phyloP scores from a whole-genome alignment of 2,797 vertebrate genomes.

The Oryzias dopingdopingensis region DNA sequence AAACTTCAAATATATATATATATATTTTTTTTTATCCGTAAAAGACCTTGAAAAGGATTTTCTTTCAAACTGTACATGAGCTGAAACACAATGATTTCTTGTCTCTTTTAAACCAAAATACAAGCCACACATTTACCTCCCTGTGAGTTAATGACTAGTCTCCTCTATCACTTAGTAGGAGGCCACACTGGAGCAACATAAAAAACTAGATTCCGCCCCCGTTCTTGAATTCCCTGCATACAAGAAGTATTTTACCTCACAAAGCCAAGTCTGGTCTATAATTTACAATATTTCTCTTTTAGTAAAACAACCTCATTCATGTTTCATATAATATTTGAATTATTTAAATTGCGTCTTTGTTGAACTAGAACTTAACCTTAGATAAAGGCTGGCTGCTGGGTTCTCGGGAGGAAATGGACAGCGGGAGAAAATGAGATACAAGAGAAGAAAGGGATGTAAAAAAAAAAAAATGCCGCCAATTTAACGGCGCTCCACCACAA shows the following conservation, averaged over 20 bases:
- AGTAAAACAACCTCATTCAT: constrained; percentile 36
- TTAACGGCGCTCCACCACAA: constrained; percentile 58
- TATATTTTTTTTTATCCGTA: too few relatives aligned
- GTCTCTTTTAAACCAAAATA: constrained; percentile 27
- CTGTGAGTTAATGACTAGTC: constrained; percentile 41
- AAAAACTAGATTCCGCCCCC: constrained; percentile 6
- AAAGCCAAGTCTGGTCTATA: constrained; percentile 35
- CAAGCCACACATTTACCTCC: constrained; percentile 44
- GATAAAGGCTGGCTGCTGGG: constrained; percentile 27
- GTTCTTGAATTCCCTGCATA: constrained; percentile 18
- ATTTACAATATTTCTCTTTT: constrained; percentile 51
- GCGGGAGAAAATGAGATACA: constrained; percentile 31
- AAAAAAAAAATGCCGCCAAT: constrained; percentile 42
- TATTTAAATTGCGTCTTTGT: constrained; percentile 43
- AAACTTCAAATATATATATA: constrained; percentile 1
- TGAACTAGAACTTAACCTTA: constrained; percentile 56
- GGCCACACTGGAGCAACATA: constrained; percentile 22
- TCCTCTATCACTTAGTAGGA: constrained; percentile 23
- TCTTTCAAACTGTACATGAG: not conserved
- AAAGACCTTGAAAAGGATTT: too few relatives aligned
- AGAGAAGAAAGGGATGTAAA: constrained; percentile 34
- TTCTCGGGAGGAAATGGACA: constrained; percentile 24
- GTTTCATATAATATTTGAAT: constrained; percentile 52
- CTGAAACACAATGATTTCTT: constrained; percentile 6
- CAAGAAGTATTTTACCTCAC: constrained; percentile 34